Conservation (phyloP, 2,888 invertebrate genomes). For the Siphlonurus alternatus region DNA sequence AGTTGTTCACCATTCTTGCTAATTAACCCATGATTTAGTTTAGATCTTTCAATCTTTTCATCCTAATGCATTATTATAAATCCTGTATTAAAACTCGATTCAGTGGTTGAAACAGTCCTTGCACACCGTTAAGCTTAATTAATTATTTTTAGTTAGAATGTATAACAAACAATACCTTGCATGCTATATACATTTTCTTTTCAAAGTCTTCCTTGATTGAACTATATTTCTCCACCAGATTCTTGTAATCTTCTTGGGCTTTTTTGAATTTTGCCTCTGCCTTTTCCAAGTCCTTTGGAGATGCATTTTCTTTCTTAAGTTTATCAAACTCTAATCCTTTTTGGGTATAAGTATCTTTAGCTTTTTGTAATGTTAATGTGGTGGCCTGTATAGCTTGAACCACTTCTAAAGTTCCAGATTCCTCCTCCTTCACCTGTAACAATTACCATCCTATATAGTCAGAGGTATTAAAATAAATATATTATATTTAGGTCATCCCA, state of each 20-base stretch:
- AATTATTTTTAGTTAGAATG: no score
- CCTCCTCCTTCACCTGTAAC: slow-evolving; percentile 72
- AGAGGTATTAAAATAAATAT: no score
- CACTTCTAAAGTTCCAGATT: slow-evolving; percentile 78
- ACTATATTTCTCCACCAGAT: slow-evolving; percentile 82
- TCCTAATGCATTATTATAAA: no score
- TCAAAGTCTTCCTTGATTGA: slow-evolving; percentile 86
- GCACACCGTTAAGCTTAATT: no score
- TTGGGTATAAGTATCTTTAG: slow-evolving; percentile 80
- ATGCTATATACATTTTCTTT: slow-evolving; percentile 83
- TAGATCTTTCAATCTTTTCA: no score
- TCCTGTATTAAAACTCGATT: no score
- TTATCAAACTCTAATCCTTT: slow-evolving; percentile 79
- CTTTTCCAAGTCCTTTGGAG: slow-evolving; percentile 85
- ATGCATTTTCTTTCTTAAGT: slow-evolving; percentile 73
- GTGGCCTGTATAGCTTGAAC: slow-evolving; percentile 80
- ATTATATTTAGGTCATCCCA: no score
- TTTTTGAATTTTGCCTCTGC: slow-evolving; percentile 83
- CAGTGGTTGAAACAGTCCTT: no score
- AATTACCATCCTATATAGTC: no score
- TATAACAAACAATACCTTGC: no score
- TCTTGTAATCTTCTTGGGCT: slow-evolving; percentile 87
- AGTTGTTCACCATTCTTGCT: no score
- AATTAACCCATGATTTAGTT: no score
- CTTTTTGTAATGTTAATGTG: slow-evolving; percentile 71